Conservation (phyloP, 2,113 vertebrate genomes). For the Gnathonemus longibarbis region DNA sequence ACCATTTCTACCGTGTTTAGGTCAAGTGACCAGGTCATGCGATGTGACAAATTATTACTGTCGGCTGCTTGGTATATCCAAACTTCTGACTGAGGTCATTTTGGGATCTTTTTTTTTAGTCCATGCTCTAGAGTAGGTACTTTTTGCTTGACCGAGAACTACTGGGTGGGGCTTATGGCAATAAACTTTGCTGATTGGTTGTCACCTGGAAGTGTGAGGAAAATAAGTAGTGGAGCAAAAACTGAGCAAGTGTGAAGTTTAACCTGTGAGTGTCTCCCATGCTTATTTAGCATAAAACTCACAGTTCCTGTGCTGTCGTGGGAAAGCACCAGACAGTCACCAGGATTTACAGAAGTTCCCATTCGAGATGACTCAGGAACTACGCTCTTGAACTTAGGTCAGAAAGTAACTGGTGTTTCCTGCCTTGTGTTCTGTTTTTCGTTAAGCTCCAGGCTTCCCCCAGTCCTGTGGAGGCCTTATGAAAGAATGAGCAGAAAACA, state of each 20-base stretch:
- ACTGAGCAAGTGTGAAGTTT: background rate
- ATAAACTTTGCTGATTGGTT: background rate
- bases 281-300: background rate
- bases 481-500: background rate
- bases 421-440: background rate
- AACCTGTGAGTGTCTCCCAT: background rate
- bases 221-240: background rate
- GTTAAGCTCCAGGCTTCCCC: background rate
- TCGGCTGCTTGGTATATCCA: background rate
- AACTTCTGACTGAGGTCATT: background rate
- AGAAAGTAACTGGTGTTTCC: background rate
- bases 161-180: background rate
- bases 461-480: background rate
- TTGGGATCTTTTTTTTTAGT: background rate
- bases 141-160: background rate
- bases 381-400: background rate
- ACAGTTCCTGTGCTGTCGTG: background rate
- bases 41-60: background rate
- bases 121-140: background rate
- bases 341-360: background rate
- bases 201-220: background rate
- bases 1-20: no score
- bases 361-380: background rate
- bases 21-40: background rate
- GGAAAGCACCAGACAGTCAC: background rate